Percentiles rank a stretch among this genome's conserved stretches.
Conservation (phyloP, 92 coral and sea anemone species). For the Muricea muricata region DNA sequence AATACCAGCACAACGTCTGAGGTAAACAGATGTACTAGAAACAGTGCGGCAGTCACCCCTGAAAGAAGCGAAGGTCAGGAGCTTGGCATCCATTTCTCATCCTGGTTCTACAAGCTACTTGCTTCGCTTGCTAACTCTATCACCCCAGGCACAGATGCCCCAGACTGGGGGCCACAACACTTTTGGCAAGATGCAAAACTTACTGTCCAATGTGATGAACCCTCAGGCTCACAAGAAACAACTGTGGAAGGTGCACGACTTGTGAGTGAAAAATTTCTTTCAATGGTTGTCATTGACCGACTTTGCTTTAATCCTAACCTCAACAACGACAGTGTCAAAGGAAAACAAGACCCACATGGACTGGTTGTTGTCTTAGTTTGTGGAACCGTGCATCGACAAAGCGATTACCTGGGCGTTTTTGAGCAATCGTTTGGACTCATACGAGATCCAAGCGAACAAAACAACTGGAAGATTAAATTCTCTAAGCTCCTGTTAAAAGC, state of each 20-base stretch:
- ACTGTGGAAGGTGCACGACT: constrained; percentile 73
- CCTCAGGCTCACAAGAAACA: constrained; percentile 18
- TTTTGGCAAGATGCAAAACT: constrained; percentile 90
- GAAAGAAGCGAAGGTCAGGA: constrained; percentile 64
- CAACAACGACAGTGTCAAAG: constrained; percentile 63
- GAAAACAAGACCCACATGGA: constrained; percentile 82
- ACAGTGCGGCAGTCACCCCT: neutral
- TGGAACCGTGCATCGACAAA: constrained; percentile 91
- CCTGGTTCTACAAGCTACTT: constrained; percentile 85
- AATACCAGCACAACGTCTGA: neutral
- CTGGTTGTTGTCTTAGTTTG: constrained; percentile 77
- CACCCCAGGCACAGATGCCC: constrained; percentile 4
- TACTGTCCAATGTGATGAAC: constrained; percentile 51
- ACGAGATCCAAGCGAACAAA: constrained; percentile 82
- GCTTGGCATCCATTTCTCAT: constrained; percentile 76
- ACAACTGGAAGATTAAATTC: constrained; percentile 97
- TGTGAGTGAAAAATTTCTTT: constrained; percentile 78
- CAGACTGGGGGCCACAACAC: constrained; percentile 92
- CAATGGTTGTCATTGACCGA: constrained; percentile 76
- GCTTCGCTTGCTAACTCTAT: constrained; percentile 58
- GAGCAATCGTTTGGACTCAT: constrained; percentile 95
- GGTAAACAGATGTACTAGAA: neutral
- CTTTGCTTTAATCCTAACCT: constrained; percentile 78
- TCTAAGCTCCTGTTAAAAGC: constrained; percentile 89
- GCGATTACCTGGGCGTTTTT: constrained; percentile 84